These are phyloP conservation scores for Leptopilina clavipes DNA, from an alignment of 1,140 invertebrate genomes.

Conservation along the genomic window DNA sequence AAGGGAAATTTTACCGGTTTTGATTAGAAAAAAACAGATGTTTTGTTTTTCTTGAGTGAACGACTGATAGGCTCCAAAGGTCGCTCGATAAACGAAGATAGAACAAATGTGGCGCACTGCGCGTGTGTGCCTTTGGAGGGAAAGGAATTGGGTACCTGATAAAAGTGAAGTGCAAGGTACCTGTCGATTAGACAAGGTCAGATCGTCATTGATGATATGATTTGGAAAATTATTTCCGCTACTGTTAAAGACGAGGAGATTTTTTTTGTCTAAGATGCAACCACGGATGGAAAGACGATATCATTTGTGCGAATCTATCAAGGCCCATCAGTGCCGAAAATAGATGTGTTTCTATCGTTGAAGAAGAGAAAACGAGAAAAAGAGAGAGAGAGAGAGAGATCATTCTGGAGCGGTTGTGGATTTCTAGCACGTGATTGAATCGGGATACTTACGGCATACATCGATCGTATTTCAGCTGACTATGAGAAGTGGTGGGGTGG, in stretches of 20 bases:
- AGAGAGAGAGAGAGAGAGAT: not conserved
- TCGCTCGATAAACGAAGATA: slow-evolving; percentile 34
- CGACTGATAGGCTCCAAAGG: slow-evolving; percentile 26
- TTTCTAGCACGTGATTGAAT: slow-evolving; percentile 9
- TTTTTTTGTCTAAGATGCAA: no score
- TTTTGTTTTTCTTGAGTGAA: slow-evolving; percentile 18
- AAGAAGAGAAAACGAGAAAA: no score
- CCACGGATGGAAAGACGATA: slow-evolving; percentile 13
- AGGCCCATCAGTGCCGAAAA: slow-evolving; percentile 27
- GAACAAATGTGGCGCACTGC: slow-evolving; percentile 26
- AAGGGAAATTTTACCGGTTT: no score
- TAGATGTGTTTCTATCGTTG: not conserved
- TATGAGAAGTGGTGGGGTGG: no score
- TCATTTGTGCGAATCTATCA: not conserved
- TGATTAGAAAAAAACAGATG: not conserved
- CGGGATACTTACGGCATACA: not conserved
- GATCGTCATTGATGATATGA: no score
- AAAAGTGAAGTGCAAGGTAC: slow-evolving; percentile 1
- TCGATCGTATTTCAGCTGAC: not conserved
- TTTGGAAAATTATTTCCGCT: no score
- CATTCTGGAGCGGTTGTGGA: not conserved
- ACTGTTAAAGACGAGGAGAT: no score
- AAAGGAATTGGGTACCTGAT: slow-evolving; percentile 13
- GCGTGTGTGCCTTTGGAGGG: slow-evolving; percentile 26
- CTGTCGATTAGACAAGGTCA: not conserved